Conservation (phyloP, 2,797 vertebrate genomes). For the Aselliscus stoliczkanus region DNA sequence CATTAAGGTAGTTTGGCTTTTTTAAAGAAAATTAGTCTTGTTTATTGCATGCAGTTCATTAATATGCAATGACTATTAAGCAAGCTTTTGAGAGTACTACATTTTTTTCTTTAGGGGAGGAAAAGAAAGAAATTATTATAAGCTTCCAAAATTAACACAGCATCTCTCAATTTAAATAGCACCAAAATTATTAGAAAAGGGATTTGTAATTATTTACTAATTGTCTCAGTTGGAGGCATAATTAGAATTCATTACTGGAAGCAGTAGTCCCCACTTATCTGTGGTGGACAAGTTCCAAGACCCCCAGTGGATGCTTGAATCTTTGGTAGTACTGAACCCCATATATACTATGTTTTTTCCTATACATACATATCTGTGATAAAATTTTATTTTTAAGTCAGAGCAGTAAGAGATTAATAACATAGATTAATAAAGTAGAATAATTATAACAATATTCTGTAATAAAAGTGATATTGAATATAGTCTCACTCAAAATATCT, state of each 20-base stretch:
- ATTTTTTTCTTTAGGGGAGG: neutral
- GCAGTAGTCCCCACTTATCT: neutral
- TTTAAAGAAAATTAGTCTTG: constrained; percentile 49
- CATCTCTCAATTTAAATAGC: constrained; percentile 61
- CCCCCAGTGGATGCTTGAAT: no score
- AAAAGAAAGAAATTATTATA: neutral
- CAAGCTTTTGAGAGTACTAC: constrained; percentile 42
- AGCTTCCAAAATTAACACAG: constrained; percentile 61
- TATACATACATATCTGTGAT: neutral
- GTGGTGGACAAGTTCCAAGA: no score
- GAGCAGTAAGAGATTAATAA: neutral
- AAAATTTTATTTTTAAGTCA: neutral
- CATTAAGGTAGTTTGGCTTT: neutral
- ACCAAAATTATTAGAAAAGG: constrained; percentile 31
- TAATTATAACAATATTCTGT: neutral
- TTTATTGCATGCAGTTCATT: constrained; percentile 11
- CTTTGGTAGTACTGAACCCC: neutral
- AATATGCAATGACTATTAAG: constrained; percentile 33
- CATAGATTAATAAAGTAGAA: neutral
- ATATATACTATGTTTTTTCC: neutral
- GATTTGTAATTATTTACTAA: constrained; percentile 72
- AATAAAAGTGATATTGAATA: neutral
- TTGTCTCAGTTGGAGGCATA: constrained; percentile 65
- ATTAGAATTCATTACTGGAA: constrained; percentile 53
- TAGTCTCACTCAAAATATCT: no score